phyloP scores from a whole-genome alignment of 64 coral and sea anemone genomes.

The Catalaphyllia jardinei region DNA sequence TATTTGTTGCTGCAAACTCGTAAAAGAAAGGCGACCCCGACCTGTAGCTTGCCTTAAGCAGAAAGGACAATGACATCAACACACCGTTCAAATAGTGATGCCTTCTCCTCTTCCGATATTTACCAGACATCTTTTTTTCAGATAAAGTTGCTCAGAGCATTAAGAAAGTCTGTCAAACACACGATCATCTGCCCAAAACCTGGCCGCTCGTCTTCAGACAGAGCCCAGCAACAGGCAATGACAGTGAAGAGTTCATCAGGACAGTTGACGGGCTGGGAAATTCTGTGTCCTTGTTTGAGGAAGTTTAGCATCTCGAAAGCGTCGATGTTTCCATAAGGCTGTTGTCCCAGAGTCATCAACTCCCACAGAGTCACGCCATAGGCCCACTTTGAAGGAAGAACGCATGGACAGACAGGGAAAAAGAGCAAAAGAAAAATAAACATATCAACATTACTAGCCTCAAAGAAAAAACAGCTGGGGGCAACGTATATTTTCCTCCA shows the following conservation, averaged over 20 bases:
- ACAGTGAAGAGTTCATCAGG: constrained; percentile 97
- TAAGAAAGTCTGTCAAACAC: constrained; percentile 92
- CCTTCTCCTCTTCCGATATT: not conserved
- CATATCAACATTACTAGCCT: not conserved
- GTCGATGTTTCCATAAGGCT: constrained; percentile 95
- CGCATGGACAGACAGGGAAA: not conserved
- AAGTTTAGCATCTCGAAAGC: constrained; percentile 99
- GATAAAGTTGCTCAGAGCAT: constrained; percentile 92
- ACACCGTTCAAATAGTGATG: not conserved
- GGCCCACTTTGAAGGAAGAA: constrained; percentile 67
- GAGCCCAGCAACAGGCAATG: constrained; percentile 95
- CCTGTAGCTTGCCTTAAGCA: not conserved
- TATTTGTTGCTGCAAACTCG: too few relatives aligned
- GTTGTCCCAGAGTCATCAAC: constrained; percentile 90
- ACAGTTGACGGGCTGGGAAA: constrained; percentile 91
- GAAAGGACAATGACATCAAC: not conserved
- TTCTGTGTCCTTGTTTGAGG: constrained; percentile 95
- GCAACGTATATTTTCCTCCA: too few relatives aligned
- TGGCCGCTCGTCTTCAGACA: constrained; percentile 94
- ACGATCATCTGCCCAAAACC: constrained; percentile 86
- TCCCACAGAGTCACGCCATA: constrained; percentile 98
- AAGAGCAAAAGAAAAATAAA: not conserved
- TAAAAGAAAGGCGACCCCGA: too few relatives aligned
- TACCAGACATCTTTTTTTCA: constrained; percentile 18
- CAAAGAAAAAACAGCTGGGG: not conserved